A percentile compares a stretch with the other conserved stretches of the same genome.
These are phyloP conservation scores for Anguilla japonica DNA, from an alignment of 2,113 vertebrate species.

Conservation along the genomic window DNA sequence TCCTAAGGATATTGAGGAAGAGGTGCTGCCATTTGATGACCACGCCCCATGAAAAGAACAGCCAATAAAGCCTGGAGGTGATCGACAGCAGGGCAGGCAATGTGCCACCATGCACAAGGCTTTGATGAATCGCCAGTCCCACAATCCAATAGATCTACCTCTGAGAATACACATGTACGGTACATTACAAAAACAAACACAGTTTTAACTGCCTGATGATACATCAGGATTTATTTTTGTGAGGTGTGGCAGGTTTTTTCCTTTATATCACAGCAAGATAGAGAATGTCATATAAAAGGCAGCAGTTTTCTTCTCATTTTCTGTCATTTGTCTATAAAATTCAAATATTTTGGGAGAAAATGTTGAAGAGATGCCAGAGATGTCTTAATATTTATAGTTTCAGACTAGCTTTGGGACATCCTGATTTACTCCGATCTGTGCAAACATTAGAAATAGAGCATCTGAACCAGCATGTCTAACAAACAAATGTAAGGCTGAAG, in stretches of 20 bases:
- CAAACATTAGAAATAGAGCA: too few relatives aligned
- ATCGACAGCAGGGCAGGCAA: slow-evolving; percentile 20
- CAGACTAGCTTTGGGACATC: too few relatives aligned
- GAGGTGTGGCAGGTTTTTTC: neutral
- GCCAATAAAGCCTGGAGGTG: neutral
- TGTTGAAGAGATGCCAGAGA: too few relatives aligned
- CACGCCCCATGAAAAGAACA: neutral
- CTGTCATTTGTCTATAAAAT: too few relatives aligned
- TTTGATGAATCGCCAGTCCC: neutral
- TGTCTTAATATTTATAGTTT: too few relatives aligned
- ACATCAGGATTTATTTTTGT: neutral
- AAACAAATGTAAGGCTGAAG: neutral
- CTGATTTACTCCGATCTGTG: too few relatives aligned
- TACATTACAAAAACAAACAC: too few relatives aligned
- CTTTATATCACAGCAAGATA: neutral
- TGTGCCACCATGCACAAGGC: neutral
- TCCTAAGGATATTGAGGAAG: slow-evolving; percentile 23
- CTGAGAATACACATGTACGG: neutral
- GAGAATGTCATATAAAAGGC: too few relatives aligned
- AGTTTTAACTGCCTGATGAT: too few relatives aligned
- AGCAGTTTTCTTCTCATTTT: too few relatives aligned
- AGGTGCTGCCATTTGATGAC: neutral
- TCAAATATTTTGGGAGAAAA: too few relatives aligned
- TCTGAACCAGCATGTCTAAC: neutral
- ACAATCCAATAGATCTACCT: neutral